phyloP scores from a whole-genome alignment of 2,113 vertebrate species.

The Oxyura jamaicensis region DNA sequence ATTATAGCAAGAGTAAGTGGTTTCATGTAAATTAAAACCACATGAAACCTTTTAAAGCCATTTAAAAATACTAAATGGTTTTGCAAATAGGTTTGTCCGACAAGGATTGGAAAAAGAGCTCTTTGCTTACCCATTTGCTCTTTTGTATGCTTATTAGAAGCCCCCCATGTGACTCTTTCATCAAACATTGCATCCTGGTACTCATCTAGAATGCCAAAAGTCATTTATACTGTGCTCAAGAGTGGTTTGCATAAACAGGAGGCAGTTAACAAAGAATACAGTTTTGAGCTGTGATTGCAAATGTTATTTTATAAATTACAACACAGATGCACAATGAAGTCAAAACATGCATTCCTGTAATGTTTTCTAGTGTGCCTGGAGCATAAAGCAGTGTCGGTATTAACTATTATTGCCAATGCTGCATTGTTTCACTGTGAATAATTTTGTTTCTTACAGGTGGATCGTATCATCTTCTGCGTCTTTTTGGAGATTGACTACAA shows the following conservation, averaged over 20 bases:
- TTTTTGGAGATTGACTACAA: conserved; percentile 95
- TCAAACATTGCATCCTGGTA: conserved; percentile 57
- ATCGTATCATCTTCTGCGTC: conserved; percentile 96
- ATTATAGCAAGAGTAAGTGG: conserved; percentile 59
- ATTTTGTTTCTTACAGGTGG: conserved; percentile 84
- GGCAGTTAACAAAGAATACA: conserved; percentile 49
- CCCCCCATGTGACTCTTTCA: conserved; percentile 47
- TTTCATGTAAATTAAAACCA: conserved; percentile 65
- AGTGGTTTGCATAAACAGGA: conserved; percentile 53
- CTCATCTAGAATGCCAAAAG: conserved; percentile 46
- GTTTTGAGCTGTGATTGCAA: background rate
- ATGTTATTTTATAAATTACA: conserved; percentile 27
- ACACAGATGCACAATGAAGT: background rate
- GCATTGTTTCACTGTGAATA: conserved; percentile 22
- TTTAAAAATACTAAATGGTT: conserved; percentile 62
- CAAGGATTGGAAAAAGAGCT: conserved; percentile 56
- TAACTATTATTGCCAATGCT: background rate
- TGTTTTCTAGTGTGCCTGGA: background rate
- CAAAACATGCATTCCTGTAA: background rate
- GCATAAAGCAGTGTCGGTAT: background rate
- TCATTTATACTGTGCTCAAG: conserved; percentile 63
- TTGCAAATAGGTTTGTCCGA: conserved; percentile 64
- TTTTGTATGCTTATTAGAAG: conserved; percentile 50
- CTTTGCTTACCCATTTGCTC: conserved; percentile 65
- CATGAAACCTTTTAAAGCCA: conserved; percentile 61